Conservation (phyloP, 2,113 vertebrate genomes). For the Agelaius tricolor region DNA sequence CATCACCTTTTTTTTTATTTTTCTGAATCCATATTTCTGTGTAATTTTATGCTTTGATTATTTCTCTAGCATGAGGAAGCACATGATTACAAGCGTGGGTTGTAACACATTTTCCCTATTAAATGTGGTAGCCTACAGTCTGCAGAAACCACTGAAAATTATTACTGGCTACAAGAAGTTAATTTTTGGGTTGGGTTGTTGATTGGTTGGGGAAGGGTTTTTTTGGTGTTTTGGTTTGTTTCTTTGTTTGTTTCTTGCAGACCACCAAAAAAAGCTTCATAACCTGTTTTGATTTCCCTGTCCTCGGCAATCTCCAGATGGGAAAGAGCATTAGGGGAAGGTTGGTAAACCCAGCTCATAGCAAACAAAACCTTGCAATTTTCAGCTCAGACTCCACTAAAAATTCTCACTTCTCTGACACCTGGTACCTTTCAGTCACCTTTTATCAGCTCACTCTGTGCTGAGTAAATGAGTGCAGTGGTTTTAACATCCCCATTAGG, state of each 20-base stretch:
- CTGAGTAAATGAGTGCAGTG: background rate
- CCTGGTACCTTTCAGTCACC: background rate
- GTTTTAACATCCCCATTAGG: background rate
- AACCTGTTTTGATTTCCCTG: background rate
- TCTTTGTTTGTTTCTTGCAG: background rate
- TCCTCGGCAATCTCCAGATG: background rate
- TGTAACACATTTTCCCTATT: background rate
- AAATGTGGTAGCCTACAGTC: background rate
- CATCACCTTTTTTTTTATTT: background rate
- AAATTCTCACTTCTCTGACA: background rate
- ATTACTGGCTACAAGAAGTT: background rate
- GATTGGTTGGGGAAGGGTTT: background rate
- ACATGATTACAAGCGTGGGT: background rate
- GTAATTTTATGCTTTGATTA: background rate
- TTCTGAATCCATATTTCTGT: background rate
- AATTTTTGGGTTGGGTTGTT: background rate
- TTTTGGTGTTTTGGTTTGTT: background rate
- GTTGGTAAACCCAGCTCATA: background rate
- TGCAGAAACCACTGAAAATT: background rate
- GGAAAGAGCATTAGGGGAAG: background rate
- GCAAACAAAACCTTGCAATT: background rate
- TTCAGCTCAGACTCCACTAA: background rate
- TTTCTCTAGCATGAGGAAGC: background rate
- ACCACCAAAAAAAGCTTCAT: background rate
- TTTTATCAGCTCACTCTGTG: background rate